These are phyloP conservation scores for Plodia interpunctella DNA, from an alignment of 1,140 invertebrate species.

Conservation along the genomic window DNA sequence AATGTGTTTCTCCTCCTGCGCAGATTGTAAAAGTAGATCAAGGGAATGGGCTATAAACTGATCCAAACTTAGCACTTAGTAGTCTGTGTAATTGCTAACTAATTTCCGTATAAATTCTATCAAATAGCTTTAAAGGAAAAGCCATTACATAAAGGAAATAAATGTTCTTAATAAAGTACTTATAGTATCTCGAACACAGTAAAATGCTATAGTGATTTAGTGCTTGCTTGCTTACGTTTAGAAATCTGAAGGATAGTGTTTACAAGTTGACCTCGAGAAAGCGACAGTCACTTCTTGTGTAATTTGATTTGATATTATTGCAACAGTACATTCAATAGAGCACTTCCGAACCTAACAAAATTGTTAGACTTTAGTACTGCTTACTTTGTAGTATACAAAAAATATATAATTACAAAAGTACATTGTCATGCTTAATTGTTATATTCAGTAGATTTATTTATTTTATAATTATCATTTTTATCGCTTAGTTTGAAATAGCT, in stretches of 20 bases:
- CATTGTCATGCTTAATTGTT: neutral
- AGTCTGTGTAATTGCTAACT: too few relatives aligned
- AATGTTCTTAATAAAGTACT: too few relatives aligned
- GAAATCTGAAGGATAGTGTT: neutral
- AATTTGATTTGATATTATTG: conserved; percentile 3
- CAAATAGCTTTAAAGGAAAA: too few relatives aligned
- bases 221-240: neutral
- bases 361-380: too few relatives aligned
- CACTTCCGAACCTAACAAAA: neutral
- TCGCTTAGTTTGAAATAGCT: neutral
- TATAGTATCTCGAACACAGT: neutral
- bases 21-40: too few relatives aligned
- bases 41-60: too few relatives aligned
- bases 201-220: neutral
- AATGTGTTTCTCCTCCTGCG: too few relatives aligned
- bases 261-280: conserved; percentile 5
- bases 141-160: too few relatives aligned
- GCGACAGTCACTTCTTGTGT: neutral
- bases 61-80: too few relatives aligned
- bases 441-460: too few relatives aligned
- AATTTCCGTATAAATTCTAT: neutral
- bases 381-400: too few relatives aligned
- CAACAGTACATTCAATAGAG: neutral
- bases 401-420: too few relatives aligned
- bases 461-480: neutral